These are phyloP conservation scores for Drosophila monieri DNA, from an alignment of 2,888 invertebrate species.

Conservation along the genomic window DNA sequence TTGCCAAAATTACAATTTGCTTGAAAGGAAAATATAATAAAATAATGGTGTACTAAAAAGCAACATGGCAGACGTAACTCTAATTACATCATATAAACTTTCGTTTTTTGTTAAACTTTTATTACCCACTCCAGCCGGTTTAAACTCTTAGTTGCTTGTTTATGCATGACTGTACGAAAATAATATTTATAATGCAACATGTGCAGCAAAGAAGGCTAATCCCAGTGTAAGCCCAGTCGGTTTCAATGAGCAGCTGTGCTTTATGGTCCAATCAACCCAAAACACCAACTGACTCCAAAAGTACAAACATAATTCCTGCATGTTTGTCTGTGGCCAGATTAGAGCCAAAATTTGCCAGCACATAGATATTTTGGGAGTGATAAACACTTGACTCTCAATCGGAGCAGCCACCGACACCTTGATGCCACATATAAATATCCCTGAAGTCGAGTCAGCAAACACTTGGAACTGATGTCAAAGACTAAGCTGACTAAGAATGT, in stretches of 20 bases:
- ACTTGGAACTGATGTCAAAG: slow-evolving; percentile 8
- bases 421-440: slow-evolving; percentile 28
- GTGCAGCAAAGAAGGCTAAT: slow-evolving; percentile 61
- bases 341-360: slow-evolving; percentile 22
- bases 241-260: slow-evolving; percentile 57
- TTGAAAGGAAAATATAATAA: slow-evolving; percentile 27
- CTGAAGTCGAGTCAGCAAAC: slow-evolving; percentile 15
- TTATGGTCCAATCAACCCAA: slow-evolving; percentile 13
- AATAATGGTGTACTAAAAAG: slow-evolving; percentile 20
- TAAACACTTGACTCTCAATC: slow-evolving; percentile 46
- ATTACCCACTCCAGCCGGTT: neutral
- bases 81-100: slow-evolving; percentile 20
- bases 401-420: slow-evolving; percentile 19
- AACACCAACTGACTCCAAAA: slow-evolving; percentile 2
- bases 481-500: slow-evolving; percentile 29
- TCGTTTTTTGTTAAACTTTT: neutral
- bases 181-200: slow-evolving; percentile 50
- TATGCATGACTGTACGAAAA: slow-evolving; percentile 5
- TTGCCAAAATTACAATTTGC: slow-evolving; percentile 42
- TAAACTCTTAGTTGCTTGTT: slow-evolving; percentile 1
- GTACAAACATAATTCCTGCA: slow-evolving; percentile 12
- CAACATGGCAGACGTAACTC: neutral
- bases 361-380: slow-evolving; percentile 18
- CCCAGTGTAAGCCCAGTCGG: slow-evolving; percentile 62
- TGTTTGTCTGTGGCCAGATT: slow-evolving; percentile 22